Base-by-base conservation (phyloP, 2,888 invertebrate genomes). In the Azorinus chamasolen region DNA sequence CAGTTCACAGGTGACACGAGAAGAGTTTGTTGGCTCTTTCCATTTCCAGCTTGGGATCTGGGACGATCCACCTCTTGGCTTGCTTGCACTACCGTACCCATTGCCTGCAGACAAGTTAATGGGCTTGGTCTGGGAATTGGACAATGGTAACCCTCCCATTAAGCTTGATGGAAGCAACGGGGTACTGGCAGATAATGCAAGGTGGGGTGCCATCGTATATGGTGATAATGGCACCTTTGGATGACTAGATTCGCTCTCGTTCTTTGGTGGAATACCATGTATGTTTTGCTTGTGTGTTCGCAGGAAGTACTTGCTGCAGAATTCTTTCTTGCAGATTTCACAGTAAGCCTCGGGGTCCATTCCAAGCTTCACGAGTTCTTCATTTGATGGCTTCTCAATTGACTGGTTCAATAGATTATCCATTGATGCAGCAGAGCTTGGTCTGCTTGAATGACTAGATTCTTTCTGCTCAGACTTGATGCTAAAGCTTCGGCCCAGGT, bases 241-340 rank as follows among this genome's bases (percentile, higher is more conserved):
- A 18, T 55, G 51, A 48, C 62, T 66, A 39, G 59, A 48, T 14
- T 72, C 71, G 37, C 63, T 55, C 51, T 76, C 76, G 50, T 73
- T 77, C 66, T 70, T 70, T 70, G 77, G 70, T 48, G 97, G 96
- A 74, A 99, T 97, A 20, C 99, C 99, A 93, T 99, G 99, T 39
- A 98, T 98, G 93, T 99, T 99, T 92, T 98, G 97, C 92, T 99
- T 99, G 94, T 99, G 99, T 24, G 98, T 98, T 80, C 98, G 96
- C 72, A 99, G 94, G 92, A 99, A 99, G 93, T 99, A 98, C 93
- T 99, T 99, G 94, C 98, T 98, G 94, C 99, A 99, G 64, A 99
- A 94, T 94, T 99, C 98, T 93, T 98, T 98, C 94, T 98, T 97
- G 93, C 99, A 99, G 84, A 99, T 91, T 78, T 92, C 92, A 79